Percentiles rank a stretch among this genome's conserved stretches.
These are phyloP conservation scores for Malaclemys terrapin DNA, from an alignment of 2,113 vertebrate species.

Conservation along the genomic window DNA sequence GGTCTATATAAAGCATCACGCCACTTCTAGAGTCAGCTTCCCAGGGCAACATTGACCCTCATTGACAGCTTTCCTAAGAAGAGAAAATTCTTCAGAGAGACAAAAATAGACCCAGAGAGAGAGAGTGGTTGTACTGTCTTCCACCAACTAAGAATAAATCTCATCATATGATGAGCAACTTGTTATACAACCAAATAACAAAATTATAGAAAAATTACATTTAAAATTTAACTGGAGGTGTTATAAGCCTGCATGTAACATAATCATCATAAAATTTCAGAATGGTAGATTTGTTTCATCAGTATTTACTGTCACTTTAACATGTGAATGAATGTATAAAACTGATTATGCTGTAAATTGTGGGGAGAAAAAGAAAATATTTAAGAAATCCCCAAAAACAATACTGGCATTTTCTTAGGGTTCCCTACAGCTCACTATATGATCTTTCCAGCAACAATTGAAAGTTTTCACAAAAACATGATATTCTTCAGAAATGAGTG, in stretches of 20 bases:
- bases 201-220: constrained; percentile 40
- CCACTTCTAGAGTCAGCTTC: neutral
- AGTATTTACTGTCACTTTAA: neutral
- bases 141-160: constrained; percentile 34
- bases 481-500: neutral
- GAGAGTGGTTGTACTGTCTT: constrained; percentile 23
- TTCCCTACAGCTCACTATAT: neutral
- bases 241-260: constrained; percentile 33
- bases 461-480: neutral
- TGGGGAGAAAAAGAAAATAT: neutral
- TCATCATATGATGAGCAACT: constrained; percentile 30
- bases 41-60: neutral
- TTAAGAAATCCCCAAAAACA: constrained; percentile 4
- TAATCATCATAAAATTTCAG: neutral
- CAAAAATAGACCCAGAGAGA: neutral
- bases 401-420: neutral
- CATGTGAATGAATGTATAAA: constrained; percentile 1
- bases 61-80: neutral
- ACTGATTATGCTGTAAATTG: neutral
- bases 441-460: neutral
- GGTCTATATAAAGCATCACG: neutral
- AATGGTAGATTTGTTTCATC: neutral
- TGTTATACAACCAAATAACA: constrained; percentile 58
- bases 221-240: constrained; percentile 47
- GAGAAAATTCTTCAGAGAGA: neutral